Evolutionary conservation across 2,797 vertebrate genomes (phyloP), one percentile per base, ranked within the genome.

Genomic region (Lithobates sylvaticus): DNA sequence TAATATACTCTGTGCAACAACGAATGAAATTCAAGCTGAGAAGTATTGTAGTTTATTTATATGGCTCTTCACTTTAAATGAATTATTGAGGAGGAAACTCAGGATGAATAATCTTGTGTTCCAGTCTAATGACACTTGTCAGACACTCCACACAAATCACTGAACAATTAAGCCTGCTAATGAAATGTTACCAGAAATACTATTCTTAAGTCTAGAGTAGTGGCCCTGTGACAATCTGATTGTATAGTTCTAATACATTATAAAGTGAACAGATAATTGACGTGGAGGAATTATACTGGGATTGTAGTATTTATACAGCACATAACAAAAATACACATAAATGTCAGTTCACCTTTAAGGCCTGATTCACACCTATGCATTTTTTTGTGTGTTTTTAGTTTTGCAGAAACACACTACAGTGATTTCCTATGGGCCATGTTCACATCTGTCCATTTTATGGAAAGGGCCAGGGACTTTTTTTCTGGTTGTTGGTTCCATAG

Each of bases 31-130:
- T 29, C 39, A 79, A 79, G 68, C 84, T 27, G 39, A 72, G 27
- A 61, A 42, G 44, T 26, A 78, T 69, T 78, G 50, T 72, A 47
- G 36, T 16, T 34, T 34, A 67, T 79, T 73, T 73, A 65, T 74
- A 67, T 9, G n/a, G 21, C 27, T 85, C 50, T 79, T 78, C 50
- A 27, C 58, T 74, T 69, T 64, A 78, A 73, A 71, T 85, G 21
- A 85, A 85, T 79, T 73, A 85, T 85, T 79, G 39, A 85, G 58
- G 47, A 79, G 76, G 69, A 73, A 81, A 84, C 78, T 47, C 32
- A 23, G 32, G 58, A 85, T 85, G 71, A 74, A 85, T 85, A 75
- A 80, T 39, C 77, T 72, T 54, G 77, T 54, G 26, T 64, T 72
- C 61, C 23, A 10, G 50, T 79, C 50, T 75, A 29, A 75, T 75